Conservation (phyloP, 2,113 vertebrate species). For the Elaphurus davidianus region DNA sequence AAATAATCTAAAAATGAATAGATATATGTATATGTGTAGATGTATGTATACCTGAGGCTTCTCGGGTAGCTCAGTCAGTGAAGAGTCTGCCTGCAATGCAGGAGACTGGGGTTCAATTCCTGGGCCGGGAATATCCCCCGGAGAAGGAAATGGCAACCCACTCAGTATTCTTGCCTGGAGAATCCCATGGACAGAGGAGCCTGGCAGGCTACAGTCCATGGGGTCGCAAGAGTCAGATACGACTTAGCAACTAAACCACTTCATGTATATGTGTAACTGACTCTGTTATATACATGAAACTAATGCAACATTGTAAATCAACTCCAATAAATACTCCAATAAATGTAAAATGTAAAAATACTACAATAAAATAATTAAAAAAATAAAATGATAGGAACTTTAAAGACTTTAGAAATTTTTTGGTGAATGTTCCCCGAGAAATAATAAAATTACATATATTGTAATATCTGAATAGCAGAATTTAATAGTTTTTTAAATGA, state of each 20-base stretch:
- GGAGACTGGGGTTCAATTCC: fast-evolving
- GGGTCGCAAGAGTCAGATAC: neutral
- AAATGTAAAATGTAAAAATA: neutral
- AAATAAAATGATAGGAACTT: neutral
- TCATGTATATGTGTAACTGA: neutral
- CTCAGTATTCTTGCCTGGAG: neutral
- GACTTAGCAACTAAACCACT: neutral
- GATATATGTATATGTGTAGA: neutral
- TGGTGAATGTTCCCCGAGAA: neutral
- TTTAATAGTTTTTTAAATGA: neutral
- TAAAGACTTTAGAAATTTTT: neutral
- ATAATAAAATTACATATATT: neutral
- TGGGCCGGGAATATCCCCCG: fast-evolving
- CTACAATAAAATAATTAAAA: neutral
- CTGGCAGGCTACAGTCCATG: neutral
- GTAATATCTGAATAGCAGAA: neutral
- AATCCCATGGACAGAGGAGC: neutral
- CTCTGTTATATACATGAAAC: neutral
- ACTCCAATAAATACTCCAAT: neutral
- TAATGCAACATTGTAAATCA: neutral
- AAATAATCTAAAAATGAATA: neutral
- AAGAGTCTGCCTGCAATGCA: neutral
- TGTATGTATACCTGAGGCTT: neutral
- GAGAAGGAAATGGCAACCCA: neutral
- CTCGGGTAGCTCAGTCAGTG: neutral